A percentile compares a stretch with the other conserved stretches of the same genome.
phyloP scores from a whole-genome alignment of 2,888 invertebrate genomes.

The Deroplatys truncata region DNA sequence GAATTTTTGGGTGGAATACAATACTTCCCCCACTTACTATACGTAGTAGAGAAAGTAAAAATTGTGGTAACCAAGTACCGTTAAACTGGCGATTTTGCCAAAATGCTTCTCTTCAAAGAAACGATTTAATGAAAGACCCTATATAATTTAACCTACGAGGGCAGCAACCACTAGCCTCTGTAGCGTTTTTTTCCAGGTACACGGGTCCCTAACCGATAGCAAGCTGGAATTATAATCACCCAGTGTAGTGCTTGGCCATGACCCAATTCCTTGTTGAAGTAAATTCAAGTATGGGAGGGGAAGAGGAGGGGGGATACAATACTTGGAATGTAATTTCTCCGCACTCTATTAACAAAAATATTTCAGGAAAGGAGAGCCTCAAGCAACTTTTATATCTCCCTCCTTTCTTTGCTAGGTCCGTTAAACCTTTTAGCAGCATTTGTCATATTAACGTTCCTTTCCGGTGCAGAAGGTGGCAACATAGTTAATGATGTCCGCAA shows the following conservation, averaged over 20 bases:
- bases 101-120: not conserved
- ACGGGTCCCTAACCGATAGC: not conserved
- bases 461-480: too few species aligned
- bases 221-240: not conserved
- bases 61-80: too few species aligned
- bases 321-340: not conserved
- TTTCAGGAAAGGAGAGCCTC: not conserved
- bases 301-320: not conserved
- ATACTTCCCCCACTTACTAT: too few species aligned
- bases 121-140: not conserved
- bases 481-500: too few species aligned
- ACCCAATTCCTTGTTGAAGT: not conserved
- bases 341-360: not conserved
- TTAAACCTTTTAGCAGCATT: too few species aligned
- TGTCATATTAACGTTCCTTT: too few species aligned
- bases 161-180: not conserved
- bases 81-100: not conserved
- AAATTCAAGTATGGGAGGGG: not conserved
- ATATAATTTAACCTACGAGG: not conserved
- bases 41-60: too few species aligned
- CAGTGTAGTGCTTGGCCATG: not conserved
- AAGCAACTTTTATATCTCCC: not conserved
- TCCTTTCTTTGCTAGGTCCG: not conserved
- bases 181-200: not conserved
- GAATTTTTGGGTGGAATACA: too few species aligned